Conservation (phyloP, 1,140 invertebrate species). For the Penaeus chinensis region DNA sequence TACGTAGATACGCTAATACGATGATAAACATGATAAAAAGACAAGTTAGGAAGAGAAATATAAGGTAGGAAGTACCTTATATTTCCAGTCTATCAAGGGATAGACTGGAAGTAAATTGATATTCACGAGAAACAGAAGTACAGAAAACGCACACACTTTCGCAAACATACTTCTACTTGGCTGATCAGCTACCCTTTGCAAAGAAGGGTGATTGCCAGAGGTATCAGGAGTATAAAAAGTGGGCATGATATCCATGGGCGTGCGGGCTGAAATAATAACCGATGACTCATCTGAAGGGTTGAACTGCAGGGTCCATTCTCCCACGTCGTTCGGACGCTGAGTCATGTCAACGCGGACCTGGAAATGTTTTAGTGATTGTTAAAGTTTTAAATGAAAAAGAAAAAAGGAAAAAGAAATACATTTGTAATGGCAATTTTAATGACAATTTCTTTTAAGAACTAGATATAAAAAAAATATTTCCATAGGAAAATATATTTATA, state of each 20-base stretch:
- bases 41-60: too few species aligned
- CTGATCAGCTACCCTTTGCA: conserved; percentile 31
- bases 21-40: too few species aligned
- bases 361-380: not conserved
- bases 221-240: conserved; percentile 37
- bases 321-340: conserved; percentile 7
- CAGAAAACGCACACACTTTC: too few species aligned
- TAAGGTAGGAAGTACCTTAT: too few species aligned
- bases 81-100: too few species aligned
- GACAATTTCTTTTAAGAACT: too few species aligned
- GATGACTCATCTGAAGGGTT: conserved; percentile 3
- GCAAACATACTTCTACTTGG: conserved; percentile 28
- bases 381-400: not conserved
- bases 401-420: not conserved
- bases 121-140: not conserved
- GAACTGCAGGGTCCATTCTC: conserved; percentile 38
- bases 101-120: not conserved
- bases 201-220: conserved; percentile 24
- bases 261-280: conserved; percentile 8
- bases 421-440: too few species aligned
- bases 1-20: too few species aligned
- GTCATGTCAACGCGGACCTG: conserved; percentile 36
- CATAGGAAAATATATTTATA: too few species aligned
- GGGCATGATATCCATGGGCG: conserved; percentile 34
- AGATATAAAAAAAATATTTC: too few species aligned